Base-by-base conservation (phyloP, 2,113 vertebrate species). In the Limnothrissa miodon region DNA sequence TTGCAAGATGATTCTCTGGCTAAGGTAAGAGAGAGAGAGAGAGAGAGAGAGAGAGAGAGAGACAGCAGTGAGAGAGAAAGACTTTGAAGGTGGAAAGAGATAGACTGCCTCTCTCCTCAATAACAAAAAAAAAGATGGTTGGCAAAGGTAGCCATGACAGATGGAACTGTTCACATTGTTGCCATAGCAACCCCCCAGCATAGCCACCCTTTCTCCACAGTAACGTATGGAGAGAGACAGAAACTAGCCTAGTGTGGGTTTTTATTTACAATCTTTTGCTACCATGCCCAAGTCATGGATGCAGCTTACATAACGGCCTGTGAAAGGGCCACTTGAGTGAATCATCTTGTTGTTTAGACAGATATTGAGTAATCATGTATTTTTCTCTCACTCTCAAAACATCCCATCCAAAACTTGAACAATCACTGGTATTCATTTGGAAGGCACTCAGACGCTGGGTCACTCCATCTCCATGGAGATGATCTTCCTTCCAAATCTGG, bases 131-230 rank as follows among this genome's bases (percentile, higher is more conserved):
- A 17, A 25, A 62, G 59, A 89, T 89, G 90, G 89, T 91, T 87
- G 89, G 89, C 90, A 83, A 89, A 19, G 78, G 78, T 39, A 79
- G 78, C 90, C 91, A 92, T 93, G 94, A 95, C 95, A 94, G 94
- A 95, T 92, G 94, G 95, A 93, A 93, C 92, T 90, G 91, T 93
- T 94, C 85, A 89, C 88, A 56, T 46, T 85, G 96, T 98, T 96
- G 90, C 95, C 89, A 95, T 95, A 90, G 96, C 83, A 91, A 97
- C 90, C 85, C 46, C 83, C 83, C 85, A 89, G 81, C 82, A 48
- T 89, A 39, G 80, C 83, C 90, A 87, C 86, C 85, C 89, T 80
- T 80, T 88, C 84, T 83, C 42, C 81, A 46, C 51, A 1, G 81
- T 88, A 84, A 87, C 78, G 84, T 79, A 45, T 46, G 48, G 33